phyloP scores from a whole-genome alignment of 2,797 vertebrate species.

The Chromis chromis region DNA sequence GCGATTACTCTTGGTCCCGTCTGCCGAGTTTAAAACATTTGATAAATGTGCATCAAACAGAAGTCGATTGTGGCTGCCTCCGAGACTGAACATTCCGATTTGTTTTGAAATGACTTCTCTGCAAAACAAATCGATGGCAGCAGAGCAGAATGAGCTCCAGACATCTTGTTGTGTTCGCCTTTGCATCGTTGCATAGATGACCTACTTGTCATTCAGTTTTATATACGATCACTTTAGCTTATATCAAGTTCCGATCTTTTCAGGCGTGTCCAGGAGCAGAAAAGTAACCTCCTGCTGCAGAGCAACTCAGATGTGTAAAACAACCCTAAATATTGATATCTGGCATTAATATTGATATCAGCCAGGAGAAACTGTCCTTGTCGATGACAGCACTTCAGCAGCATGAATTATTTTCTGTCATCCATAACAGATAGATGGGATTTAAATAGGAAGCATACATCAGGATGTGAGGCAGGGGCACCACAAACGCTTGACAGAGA shows the following conservation, averaged over 20 bases:
- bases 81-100: conserved; percentile 26
- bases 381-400: conserved; percentile 59
- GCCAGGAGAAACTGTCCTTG: conserved; percentile 47
- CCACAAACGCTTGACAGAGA: conserved; percentile 62
- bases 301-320: conserved; percentile 27
- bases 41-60: conserved; percentile 49
- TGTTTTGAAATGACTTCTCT: conserved; percentile 41
- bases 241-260: background rate
- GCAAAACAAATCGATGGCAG: conserved; percentile 55
- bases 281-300: conserved; percentile 23
- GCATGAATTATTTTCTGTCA: conserved; percentile 73
- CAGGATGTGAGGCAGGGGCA: conserved; percentile 44
- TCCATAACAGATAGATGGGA: conserved; percentile 69
- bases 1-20: conserved; percentile 49
- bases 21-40: conserved; percentile 32
- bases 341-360: conserved; percentile 56
- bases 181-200: conserved; percentile 22
- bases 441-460: conserved; percentile 77
- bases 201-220: conserved; percentile 18
- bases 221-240: background rate
- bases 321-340: conserved; percentile 48
- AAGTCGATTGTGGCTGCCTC: conserved; percentile 34
- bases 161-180: background rate
- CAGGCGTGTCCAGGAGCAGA: conserved; percentile 1
- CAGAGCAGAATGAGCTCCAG: conserved; percentile 12